phyloP scores from a whole-genome alignment of 1,140 invertebrate species.

The Brachionus rubens region DNA sequence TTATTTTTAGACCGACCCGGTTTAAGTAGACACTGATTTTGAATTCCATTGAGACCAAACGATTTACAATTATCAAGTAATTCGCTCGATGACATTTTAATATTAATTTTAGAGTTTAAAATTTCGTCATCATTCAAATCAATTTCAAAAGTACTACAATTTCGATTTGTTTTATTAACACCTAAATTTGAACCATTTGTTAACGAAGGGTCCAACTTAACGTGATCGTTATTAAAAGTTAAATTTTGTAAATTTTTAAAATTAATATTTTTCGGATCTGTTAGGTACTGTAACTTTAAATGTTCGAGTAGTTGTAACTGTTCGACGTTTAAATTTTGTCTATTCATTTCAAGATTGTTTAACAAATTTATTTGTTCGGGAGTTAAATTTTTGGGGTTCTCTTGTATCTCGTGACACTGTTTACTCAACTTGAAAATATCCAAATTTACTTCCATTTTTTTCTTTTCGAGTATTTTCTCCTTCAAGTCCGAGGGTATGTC shows the following conservation, averaged over 20 bases:
- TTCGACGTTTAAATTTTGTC: slow-evolving; percentile 48
- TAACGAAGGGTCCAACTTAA: background rate
- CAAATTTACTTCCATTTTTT: background rate
- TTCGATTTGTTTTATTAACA: slow-evolving; percentile 40
- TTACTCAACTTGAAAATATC: background rate
- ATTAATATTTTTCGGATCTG: slow-evolving; percentile 39
- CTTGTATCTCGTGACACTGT: background rate
- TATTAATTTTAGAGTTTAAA: slow-evolving; percentile 50
- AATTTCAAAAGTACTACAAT: slow-evolving; percentile 1
- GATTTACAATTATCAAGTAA: slow-evolving; percentile 60
- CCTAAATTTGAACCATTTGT: slow-evolving; percentile 38
- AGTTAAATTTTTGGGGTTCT: background rate
- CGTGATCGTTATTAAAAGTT: slow-evolving; percentile 21
- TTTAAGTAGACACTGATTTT: slow-evolving; percentile 30
- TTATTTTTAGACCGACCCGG: background rate
- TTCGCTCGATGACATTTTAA: slow-evolving; percentile 59
- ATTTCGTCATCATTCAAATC: slow-evolving; percentile 16
- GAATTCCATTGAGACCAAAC: slow-evolving; percentile 48
- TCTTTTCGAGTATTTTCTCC: slow-evolving; percentile 6
- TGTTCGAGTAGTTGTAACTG: slow-evolving; percentile 52
- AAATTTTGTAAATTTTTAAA: slow-evolving; percentile 6
- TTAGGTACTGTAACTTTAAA: slow-evolving; percentile 51
- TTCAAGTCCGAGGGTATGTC: slow-evolving; percentile 17
- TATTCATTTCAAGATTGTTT: slow-evolving; percentile 48
- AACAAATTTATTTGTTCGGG: slow-evolving; percentile 51